These are phyloP conservation scores for Taphrorychus bicolor DNA, from an alignment of 2,888 invertebrate species.

Conservation along the genomic window DNA sequence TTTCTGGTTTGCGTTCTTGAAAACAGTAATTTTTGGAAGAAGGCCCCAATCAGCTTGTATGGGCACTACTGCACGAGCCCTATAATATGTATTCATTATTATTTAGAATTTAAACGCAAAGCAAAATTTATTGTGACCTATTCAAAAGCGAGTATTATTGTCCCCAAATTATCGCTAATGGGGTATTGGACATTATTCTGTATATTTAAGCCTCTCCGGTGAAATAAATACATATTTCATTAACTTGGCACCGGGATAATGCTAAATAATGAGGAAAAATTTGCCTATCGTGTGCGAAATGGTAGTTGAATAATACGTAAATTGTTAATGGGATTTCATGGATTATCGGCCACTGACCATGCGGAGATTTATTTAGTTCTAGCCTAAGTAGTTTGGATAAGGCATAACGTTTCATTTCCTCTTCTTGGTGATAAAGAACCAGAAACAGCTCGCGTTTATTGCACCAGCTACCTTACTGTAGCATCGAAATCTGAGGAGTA, in stretches of 20 bases:
- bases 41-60: too few relatives aligned
- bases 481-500: too few relatives aligned
- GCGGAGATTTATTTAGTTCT: too few relatives aligned
- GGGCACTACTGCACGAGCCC: too few relatives aligned
- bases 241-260: conserved; percentile 22
- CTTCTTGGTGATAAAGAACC: too few relatives aligned
- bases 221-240: conserved; percentile 32
- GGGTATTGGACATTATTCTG: conserved; percentile 20
- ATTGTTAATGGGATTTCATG: conserved; percentile 12
- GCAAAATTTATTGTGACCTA: conserved; percentile 16
- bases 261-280: conserved; percentile 22
- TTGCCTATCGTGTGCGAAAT: background rate
- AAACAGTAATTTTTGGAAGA: too few relatives aligned
- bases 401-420: too few relatives aligned
- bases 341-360: too few relatives aligned
- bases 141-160: conserved; percentile 15
- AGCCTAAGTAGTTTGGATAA: too few relatives aligned
- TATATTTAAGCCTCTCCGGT: conserved; percentile 13
- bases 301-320: conserved; percentile 11
- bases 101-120: conserved; percentile 16
- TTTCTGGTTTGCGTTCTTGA: too few relatives aligned
- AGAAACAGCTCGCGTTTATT: too few relatives aligned
- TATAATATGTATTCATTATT: background rate
- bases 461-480: too few relatives aligned
- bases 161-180: conserved; percentile 26